Percentiles rank a stretch among this genome's conserved stretches.
Evolutionary conservation across 2,113 vertebrate species (phyloP).

Genomic region (Eulemur macaco): DNA sequence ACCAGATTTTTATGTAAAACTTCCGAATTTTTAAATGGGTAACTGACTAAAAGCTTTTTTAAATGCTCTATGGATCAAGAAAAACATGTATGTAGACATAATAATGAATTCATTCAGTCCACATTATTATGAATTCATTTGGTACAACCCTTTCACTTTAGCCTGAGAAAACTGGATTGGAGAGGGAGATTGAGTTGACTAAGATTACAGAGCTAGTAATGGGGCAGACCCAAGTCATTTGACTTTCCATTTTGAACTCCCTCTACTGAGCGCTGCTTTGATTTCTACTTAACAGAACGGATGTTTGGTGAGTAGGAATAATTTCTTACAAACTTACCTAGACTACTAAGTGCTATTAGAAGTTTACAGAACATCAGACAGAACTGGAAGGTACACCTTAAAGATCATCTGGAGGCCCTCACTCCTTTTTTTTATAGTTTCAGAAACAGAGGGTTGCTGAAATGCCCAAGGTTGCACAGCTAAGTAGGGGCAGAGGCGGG

Average conservation of each 20-base stretch:
- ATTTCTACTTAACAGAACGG: background rate
- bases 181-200: background rate
- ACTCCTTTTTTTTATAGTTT: background rate
- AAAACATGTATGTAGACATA: background rate
- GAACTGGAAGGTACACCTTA: background rate
- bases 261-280: background rate
- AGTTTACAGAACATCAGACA: background rate
- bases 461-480: background rate
- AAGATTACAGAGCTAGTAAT: background rate
- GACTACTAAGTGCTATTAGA: background rate
- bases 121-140: background rate
- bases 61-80: background rate
- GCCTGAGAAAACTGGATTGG: background rate
- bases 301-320: background rate
- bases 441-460: background rate
- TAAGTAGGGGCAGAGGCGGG: background rate
- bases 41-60: background rate
- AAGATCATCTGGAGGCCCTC: background rate
- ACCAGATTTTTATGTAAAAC: constrained; percentile 1
- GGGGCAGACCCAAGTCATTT: background rate
- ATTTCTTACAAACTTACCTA: background rate
- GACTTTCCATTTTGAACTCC: background rate
- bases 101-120: too few species aligned
- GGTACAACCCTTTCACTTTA: background rate
- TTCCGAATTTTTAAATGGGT: background rate